phyloP scores from a whole-genome alignment of 2,888 invertebrate species.

The Thecocarcelia acutangulata region DNA sequence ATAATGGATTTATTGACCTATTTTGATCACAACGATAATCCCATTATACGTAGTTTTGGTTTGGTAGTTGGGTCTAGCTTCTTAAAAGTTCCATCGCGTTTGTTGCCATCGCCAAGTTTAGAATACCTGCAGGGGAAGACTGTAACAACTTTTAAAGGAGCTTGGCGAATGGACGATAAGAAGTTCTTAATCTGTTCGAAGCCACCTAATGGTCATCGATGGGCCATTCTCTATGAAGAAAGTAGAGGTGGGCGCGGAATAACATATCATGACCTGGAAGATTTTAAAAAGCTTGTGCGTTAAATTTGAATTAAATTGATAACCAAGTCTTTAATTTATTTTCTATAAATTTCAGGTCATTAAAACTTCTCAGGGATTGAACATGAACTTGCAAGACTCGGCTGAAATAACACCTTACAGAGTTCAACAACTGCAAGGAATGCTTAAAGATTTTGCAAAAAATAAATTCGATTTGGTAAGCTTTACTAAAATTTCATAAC shows the following conservation, averaged over 20 bases:
- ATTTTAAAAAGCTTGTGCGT: conserved; percentile 46
- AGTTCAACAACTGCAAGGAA: not conserved
- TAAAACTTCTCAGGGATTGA: conserved; percentile 63
- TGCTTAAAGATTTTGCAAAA: conserved; percentile 71
- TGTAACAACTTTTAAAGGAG: conserved; percentile 71
- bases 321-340: no score
- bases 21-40: conserved; percentile 76
- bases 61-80: conserved; percentile 89
- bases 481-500: not conserved
- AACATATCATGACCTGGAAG: conserved; percentile 52
- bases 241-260: conserved; percentile 46
- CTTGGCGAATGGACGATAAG: conserved; percentile 74
- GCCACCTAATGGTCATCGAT: conserved; percentile 70
- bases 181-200: conserved; percentile 69
- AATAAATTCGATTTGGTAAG: conserved; percentile 82
- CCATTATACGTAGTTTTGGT: conserved; percentile 90
- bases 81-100: conserved; percentile 88
- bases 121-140: conserved; percentile 82
- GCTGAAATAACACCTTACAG: conserved; percentile 66
- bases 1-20: conserved; percentile 84
- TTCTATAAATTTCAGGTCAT: conserved; percentile 68
- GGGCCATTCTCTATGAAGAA: conserved; percentile 74
- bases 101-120: conserved; percentile 89
- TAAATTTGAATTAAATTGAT: not conserved
- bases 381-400: conserved; percentile 71